These are phyloP conservation scores for Morone chrysops DNA, from an alignment of 2,113 vertebrate genomes.

Conservation along the genomic window DNA sequence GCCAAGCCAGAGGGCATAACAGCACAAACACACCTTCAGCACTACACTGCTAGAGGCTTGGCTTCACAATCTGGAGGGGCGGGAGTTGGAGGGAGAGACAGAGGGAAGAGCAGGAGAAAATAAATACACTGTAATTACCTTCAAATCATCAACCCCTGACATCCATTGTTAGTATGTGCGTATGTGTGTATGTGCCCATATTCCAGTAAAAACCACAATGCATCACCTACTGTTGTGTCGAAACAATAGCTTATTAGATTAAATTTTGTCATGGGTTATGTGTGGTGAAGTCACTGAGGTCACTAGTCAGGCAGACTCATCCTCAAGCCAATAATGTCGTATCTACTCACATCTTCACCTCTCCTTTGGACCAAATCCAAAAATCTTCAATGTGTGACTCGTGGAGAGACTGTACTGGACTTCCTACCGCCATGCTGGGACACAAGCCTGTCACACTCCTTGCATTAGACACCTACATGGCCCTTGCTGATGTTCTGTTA, in stretches of 20 bases:
- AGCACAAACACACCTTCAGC: conserved; percentile 99
- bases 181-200: conserved; percentile 14
- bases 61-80: conserved; percentile 86
- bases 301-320: conserved; percentile 54
- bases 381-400: conserved; percentile 22
- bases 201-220: conserved; percentile 1
- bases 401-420: conserved; percentile 26
- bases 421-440: conserved; percentile 45
- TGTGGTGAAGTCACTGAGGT: conserved; percentile 33
- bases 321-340: conserved; percentile 40
- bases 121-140: conserved; percentile 91
- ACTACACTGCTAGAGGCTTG: conserved; percentile 91
- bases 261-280: conserved; percentile 13
- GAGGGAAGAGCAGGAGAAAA: conserved; percentile 70
- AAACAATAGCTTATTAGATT: conserved; percentile 23
- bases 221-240: conserved; percentile 17
- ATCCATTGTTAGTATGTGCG: conserved; percentile 65
- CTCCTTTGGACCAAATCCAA: conserved; percentile 51
- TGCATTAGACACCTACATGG: conserved; percentile 59
- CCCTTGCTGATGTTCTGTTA: conserved; percentile 53
- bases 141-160: conserved; percentile 77
- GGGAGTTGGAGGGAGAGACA: conserved; percentile 65
- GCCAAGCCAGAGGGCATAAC: conserved; percentile 99
- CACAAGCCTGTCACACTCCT: conserved; percentile 49
- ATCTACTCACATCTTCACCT: conserved; percentile 52